phyloP scores from a whole-genome alignment of 2,888 invertebrate species.

The Harpalus rufipes region DNA sequence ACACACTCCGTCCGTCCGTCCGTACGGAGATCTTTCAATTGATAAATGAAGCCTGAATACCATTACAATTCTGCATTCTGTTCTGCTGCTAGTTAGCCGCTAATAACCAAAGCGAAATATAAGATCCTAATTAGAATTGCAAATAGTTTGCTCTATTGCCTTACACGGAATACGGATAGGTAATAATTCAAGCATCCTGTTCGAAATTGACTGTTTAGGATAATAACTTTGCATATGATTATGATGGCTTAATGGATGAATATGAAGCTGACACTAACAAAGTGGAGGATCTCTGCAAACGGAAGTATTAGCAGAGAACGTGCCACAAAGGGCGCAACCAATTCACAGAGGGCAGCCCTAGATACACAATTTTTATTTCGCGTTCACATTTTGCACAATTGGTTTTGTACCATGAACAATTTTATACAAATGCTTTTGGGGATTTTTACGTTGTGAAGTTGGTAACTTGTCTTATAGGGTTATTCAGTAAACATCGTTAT shows the following conservation, averaged over 20 bases:
- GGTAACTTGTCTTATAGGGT: no score
- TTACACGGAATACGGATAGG: slow-evolving; percentile 19
- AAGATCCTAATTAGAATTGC: slow-evolving; percentile 53
- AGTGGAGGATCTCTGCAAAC: background rate
- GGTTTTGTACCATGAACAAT: no score
- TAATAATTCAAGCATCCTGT: slow-evolving; percentile 52
- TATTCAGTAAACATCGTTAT: no score
- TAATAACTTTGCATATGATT: slow-evolving; percentile 46
- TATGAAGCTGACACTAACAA: slow-evolving; percentile 15
- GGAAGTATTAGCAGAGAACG: slow-evolving; percentile 4
- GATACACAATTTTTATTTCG: no score
- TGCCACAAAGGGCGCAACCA: no score
- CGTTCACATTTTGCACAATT: no score
- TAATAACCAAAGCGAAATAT: slow-evolving; percentile 56
- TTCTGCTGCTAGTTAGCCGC: slow-evolving; percentile 36
- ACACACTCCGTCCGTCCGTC: slow-evolving; percentile 1
- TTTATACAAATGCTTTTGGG: no score
- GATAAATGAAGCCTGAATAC: slow-evolving; percentile 34
- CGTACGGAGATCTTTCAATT: slow-evolving; percentile 12
- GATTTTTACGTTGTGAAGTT: no score
- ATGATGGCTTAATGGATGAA: slow-evolving; percentile 32
- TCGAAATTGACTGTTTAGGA: slow-evolving; percentile 41
- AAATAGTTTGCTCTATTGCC: slow-evolving; percentile 43
- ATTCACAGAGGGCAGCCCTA: no score
- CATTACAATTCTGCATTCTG: slow-evolving; percentile 37